Evolutionary conservation across 2,113 vertebrate genomes (phyloP), one percentile per base, ranked within the genome.

Genomic region (Chaetorhynchus papuensis): DNA sequence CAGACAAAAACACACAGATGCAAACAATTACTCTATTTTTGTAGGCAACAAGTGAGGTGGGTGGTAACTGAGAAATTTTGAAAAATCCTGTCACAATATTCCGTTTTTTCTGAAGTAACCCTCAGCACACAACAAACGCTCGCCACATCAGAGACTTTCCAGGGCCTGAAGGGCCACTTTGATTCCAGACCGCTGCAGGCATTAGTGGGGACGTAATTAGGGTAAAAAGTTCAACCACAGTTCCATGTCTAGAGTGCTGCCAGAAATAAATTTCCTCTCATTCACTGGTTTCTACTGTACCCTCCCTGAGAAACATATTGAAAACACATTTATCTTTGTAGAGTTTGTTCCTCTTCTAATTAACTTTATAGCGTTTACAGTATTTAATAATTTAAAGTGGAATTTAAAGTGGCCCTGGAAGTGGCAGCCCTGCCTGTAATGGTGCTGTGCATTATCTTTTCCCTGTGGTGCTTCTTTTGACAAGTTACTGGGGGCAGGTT

Each of bases 221-320:
- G 99, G 99, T 99, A 99, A 99, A 99, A 99, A 99, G 99, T 99
- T 99, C 98, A 99, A 98, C 98, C 98, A 94, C 98, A 98, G 98
- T 87, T 98, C 98, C 96, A 97, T 96, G 98, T 98, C 98, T 98
- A 97, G 98, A 97, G 97, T 96, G 92, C 97, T 98, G 98, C 98
- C 98, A 99, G 98, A 99, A 98, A 99, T 98, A 98, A 97, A 98
- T 98, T 98, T 98, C 98, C 98, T 98, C 98, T 97, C 97, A 89
- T 98, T 98, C 98, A 97, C 98, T 96, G 97, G 87, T 97, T 97
- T 98, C 97, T 98, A 98, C 98, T 97, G 96, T 98, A 98, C 96
- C 98, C 97, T 97, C 96, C 97, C 97, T 91, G 95, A 97, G 93
- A 97, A 96, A 97, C 98, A 98, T 98, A 99, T 98, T 99, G 98